These are phyloP conservation scores for Lepidostoma basale DNA, from an alignment of 1,140 invertebrate genomes.

Conservation along the genomic window DNA sequence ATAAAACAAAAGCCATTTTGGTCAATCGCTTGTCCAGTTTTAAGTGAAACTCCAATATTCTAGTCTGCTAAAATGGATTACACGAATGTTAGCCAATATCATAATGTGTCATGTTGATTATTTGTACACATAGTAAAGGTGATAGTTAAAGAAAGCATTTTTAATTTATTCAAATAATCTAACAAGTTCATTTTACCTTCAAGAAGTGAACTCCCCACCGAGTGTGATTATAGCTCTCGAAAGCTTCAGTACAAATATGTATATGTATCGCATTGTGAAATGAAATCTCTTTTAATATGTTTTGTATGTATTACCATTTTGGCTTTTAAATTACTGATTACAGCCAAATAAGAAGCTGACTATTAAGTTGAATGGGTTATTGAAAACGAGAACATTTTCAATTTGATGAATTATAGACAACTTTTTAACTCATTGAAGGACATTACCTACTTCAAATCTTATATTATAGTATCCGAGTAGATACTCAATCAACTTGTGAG, in stretches of 20 bases:
- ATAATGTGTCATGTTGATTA: too few relatives aligned
- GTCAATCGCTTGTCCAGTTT: too few relatives aligned
- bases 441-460: background rate
- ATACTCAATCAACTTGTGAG: too few relatives aligned
- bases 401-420: constrained; percentile 2
- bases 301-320: background rate
- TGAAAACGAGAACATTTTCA: background rate
- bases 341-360: too few relatives aligned
- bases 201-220: background rate
- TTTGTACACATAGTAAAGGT: too few relatives aligned
- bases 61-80: background rate
- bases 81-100: background rate
- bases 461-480: too few relatives aligned
- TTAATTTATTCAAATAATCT: background rate
- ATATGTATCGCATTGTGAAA: background rate
- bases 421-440: background rate
- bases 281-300: background rate
- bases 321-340: background rate
- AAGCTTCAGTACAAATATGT: background rate
- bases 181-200: background rate
- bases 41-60: too few relatives aligned
- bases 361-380: too few relatives aligned
- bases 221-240: background rate
- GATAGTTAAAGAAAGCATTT: too few relatives aligned
- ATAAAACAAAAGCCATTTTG: too few relatives aligned